Evolutionary conservation across 1,140 invertebrate species (phyloP).

Genomic region (Chironomus striatipennis): DNA sequence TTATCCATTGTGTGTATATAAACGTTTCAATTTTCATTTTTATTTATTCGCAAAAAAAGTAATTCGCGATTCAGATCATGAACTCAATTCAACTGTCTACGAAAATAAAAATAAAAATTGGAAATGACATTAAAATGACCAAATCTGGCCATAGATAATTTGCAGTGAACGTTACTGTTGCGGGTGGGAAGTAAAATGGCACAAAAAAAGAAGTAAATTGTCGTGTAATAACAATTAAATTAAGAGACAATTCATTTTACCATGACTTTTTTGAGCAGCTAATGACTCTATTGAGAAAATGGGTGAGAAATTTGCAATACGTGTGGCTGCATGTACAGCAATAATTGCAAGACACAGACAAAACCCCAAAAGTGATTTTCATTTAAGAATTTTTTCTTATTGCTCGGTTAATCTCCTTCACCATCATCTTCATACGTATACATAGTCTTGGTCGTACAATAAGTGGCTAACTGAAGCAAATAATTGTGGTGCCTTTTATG

Average conservation of each 20-base stretch:
- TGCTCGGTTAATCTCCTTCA: neutral
- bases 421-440: neutral
- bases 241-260: neutral
- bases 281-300: neutral
- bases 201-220: neutral
- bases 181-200: neutral
- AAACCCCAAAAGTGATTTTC: neutral
- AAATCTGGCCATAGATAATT: neutral
- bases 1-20: neutral
- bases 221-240: conserved; percentile 6
- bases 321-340: neutral
- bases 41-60: neutral
- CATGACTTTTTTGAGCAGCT: neutral
- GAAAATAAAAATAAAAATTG: neutral
- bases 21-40: neutral
- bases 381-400: neutral
- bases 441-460: neutral
- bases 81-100: neutral
- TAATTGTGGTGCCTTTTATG: neutral
- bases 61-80: neutral
- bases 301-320: neutral
- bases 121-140: neutral
- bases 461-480: neutral
- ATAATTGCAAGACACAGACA: too few species aligned
- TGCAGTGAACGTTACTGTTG: neutral